These are phyloP conservation scores for Whitmania pigra DNA, from an alignment of 1,140 invertebrate genomes.

Conservation along the genomic window DNA sequence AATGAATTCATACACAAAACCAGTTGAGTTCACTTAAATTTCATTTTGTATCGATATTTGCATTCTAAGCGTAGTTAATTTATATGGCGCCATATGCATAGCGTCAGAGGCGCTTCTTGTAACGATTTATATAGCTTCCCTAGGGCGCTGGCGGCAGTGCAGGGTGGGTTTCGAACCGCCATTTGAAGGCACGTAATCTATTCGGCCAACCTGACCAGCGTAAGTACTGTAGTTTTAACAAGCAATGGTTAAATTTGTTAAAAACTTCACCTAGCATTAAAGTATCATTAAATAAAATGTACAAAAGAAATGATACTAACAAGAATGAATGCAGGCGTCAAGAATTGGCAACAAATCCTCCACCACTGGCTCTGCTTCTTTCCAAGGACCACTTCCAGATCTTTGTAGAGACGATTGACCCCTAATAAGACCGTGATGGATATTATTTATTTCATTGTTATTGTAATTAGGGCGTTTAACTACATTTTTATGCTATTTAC, in stretches of 20 bases:
- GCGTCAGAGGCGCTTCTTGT: too few species aligned
- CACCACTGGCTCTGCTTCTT: constrained; percentile 35
- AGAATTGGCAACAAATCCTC: constrained; percentile 37
- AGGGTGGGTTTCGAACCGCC: too few species aligned
- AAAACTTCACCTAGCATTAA: not conserved
- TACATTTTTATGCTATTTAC: not conserved
- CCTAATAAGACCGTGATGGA: constrained; percentile 28
- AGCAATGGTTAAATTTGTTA: not conserved
- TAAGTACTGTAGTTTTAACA: not conserved
- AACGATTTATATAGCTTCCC: too few species aligned
- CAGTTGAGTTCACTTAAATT: not conserved
- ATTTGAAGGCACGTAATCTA: too few species aligned
- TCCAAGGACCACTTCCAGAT: constrained; percentile 43
- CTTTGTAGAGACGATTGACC: constrained; percentile 37
- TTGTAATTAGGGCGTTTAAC: not conserved
- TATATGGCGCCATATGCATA: too few species aligned
- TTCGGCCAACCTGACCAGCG: too few species aligned
- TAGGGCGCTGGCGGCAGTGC: too few species aligned
- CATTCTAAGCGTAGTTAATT: too few species aligned
- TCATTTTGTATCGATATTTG: too few species aligned
- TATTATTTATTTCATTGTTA: not conserved
- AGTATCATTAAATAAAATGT: not conserved
- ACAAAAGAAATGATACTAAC: constrained; percentile 23
- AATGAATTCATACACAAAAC: constrained; percentile 26
- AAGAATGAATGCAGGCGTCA: constrained; percentile 34